These are phyloP conservation scores for Hydropsyche betteni DNA, from an alignment of 2,888 invertebrate species.

Conservation along the genomic window DNA sequence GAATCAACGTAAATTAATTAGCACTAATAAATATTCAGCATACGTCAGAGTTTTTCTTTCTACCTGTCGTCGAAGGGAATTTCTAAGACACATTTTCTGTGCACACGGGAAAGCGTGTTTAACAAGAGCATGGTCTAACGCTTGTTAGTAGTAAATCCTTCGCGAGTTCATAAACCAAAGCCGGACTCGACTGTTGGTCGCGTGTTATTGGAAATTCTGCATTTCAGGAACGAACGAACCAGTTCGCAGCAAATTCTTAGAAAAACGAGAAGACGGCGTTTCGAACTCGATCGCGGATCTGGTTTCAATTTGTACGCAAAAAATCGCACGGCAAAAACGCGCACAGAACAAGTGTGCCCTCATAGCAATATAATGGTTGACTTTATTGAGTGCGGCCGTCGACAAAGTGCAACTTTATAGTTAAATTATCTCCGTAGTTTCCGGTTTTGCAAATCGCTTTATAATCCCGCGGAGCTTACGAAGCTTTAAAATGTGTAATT, in stretches of 20 bases:
- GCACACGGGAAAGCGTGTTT: slow-evolving; percentile 11
- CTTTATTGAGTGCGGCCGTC: slow-evolving; percentile 1
- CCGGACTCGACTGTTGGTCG: slow-evolving; percentile 28
- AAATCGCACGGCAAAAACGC: background rate
- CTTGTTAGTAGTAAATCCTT: slow-evolving; percentile 39
- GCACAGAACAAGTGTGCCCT: background rate
- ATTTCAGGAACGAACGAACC: slow-evolving; percentile 26
- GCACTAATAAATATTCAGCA: background rate
- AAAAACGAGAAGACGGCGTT: slow-evolving; percentile 21
- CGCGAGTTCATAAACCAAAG: slow-evolving; percentile 33
- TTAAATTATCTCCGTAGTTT: slow-evolving; percentile 13
- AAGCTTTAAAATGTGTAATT: background rate
- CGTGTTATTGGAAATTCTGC: slow-evolving; percentile 33
- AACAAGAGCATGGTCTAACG: slow-evolving; percentile 2
- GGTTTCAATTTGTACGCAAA: slow-evolving; percentile 20
- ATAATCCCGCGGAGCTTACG: background rate
- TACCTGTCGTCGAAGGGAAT: background rate
- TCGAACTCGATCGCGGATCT: slow-evolving; percentile 21
- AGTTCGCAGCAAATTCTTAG: slow-evolving; percentile 23
- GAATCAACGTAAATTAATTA: background rate
- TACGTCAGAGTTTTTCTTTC: slow-evolving; percentile 1
- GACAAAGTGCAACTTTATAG: slow-evolving; percentile 9
- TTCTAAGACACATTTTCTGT: no score
- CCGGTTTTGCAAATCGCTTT: slow-evolving; percentile 13
- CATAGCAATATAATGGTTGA: background rate